Evolutionary conservation across 1,140 invertebrate species (phyloP).

Genomic region (Drosophila cardini): DNA sequence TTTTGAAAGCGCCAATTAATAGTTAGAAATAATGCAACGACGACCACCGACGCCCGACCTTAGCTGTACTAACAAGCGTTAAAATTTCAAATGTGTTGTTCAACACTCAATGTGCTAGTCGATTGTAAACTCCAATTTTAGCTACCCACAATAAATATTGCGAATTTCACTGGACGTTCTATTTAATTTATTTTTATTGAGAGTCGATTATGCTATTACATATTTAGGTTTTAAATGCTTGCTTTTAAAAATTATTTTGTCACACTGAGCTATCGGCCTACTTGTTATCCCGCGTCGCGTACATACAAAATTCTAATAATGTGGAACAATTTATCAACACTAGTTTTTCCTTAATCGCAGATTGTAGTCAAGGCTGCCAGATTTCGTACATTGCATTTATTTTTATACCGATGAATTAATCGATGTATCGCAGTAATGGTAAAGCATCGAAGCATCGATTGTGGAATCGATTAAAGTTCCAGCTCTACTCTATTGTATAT

Average conservation of each 20-base stretch:
- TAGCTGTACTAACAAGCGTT: constrained; percentile 68
- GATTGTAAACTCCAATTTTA: constrained; percentile 22
- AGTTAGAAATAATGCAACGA: constrained; percentile 18
- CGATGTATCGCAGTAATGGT: too few relatives aligned
- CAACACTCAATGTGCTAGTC: constrained; percentile 65
- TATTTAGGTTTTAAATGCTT: constrained; percentile 1
- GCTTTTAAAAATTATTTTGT: constrained; percentile 1
- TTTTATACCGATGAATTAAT: too few relatives aligned
- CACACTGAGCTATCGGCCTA: not conserved
- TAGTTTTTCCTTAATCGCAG: not conserved
- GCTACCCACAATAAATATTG: constrained; percentile 5
- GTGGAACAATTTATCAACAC: not conserved
- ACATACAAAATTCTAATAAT: too few relatives aligned
- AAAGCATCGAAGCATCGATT: too few relatives aligned
- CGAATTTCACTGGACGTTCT: not conserved
- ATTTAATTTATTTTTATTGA: not conserved
- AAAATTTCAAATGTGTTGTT: constrained; percentile 68
- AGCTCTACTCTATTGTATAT: constrained; percentile 34
- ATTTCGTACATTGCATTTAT: too few relatives aligned
- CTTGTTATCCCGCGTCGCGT: too few relatives aligned
- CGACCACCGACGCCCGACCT: constrained; percentile 54
- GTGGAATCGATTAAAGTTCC: not conserved
- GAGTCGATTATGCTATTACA: not conserved
- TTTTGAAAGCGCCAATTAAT: constrained; percentile 2
- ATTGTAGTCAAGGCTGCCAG: too few relatives aligned